These are phyloP conservation scores for Chironomus tentans DNA, from an alignment of 2,888 invertebrate species.

Conservation along the genomic window DNA sequence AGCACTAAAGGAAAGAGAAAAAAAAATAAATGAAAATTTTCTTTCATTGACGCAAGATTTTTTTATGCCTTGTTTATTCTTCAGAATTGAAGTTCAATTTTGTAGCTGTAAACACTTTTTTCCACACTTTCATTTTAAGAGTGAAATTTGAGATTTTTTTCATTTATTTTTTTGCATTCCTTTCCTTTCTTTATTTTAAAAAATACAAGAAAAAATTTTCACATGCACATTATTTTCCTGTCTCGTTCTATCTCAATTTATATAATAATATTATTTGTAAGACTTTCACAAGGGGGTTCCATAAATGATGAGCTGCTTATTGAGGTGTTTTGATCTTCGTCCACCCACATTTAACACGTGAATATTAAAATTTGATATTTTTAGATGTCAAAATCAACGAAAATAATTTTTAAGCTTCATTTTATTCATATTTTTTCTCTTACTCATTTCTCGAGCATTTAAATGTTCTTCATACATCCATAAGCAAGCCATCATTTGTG, in stretches of 20 bases:
- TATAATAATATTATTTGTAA: background rate
- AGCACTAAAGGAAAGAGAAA: background rate
- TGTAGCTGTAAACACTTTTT: too few species aligned
- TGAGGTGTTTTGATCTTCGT: background rate
- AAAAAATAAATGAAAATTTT: background rate
- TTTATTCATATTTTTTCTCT: too few species aligned
- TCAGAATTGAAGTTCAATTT: background rate
- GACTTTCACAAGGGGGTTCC: background rate
- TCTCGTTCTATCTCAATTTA: too few species aligned
- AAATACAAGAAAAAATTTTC: background rate
- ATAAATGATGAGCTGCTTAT: constrained; percentile 6
- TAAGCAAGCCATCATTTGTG: background rate
- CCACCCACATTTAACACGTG: background rate
- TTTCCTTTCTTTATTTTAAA: too few species aligned
- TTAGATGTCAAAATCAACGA: too few species aligned
- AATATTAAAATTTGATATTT: background rate
- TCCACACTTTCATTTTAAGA: too few species aligned
- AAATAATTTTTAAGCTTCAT: too few species aligned
- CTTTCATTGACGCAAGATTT: background rate
- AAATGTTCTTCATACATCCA: background rate
- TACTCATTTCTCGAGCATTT: background rate
- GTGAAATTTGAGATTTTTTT: background rate
- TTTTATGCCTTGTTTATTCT: background rate
- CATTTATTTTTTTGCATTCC: background rate
- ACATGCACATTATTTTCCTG: background rate